phyloP scores from a whole-genome alignment of 1,140 invertebrate species.

The Chymomyza costata region DNA sequence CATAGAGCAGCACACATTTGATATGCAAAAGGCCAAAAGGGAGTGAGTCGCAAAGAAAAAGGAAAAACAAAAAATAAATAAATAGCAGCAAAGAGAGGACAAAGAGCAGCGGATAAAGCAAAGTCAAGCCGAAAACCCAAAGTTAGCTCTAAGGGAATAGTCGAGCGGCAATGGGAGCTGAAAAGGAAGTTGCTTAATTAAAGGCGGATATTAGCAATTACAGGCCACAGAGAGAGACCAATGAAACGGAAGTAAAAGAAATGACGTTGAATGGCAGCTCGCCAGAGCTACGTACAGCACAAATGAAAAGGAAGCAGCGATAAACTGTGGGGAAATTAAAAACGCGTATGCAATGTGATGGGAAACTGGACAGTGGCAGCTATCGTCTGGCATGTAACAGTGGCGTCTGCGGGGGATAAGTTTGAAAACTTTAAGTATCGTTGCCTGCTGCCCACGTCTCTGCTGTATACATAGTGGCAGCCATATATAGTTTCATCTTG shows the following conservation, averaged over 20 bases:
- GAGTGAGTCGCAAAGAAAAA: conserved; percentile 3
- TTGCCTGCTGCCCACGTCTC: too few species aligned
- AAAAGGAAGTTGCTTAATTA: conserved; percentile 73
- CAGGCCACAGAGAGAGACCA: conserved; percentile 42
- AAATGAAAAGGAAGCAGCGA: conserved; percentile 41
- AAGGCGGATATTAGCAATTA: conserved; percentile 73
- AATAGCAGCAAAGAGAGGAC: conserved; percentile 3
- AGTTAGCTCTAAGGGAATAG: conserved; percentile 8
- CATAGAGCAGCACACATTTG: conserved; percentile 15
- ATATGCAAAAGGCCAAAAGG: conserved; percentile 35
- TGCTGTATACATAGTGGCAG: too few species aligned
- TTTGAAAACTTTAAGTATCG: too few species aligned
- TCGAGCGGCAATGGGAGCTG: conserved; percentile 43
- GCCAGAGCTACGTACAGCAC: not conserved
- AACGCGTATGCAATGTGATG: conserved; percentile 42
- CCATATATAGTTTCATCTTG: too few species aligned
- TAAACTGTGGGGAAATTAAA: conserved; percentile 65
- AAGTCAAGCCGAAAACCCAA: conserved; percentile 13
- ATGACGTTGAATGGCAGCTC: conserved; percentile 49
- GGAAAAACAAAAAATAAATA: conserved; percentile 2
- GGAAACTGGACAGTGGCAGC: not conserved
- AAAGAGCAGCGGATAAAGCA: conserved; percentile 32
- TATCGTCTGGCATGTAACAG: not conserved
- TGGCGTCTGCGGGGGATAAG: not conserved
- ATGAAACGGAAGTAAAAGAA: conserved; percentile 65